Evolutionary conservation across 92 coral and sea anemone species (phyloP).

Genomic region (Chrysogorgia sp.): DNA sequence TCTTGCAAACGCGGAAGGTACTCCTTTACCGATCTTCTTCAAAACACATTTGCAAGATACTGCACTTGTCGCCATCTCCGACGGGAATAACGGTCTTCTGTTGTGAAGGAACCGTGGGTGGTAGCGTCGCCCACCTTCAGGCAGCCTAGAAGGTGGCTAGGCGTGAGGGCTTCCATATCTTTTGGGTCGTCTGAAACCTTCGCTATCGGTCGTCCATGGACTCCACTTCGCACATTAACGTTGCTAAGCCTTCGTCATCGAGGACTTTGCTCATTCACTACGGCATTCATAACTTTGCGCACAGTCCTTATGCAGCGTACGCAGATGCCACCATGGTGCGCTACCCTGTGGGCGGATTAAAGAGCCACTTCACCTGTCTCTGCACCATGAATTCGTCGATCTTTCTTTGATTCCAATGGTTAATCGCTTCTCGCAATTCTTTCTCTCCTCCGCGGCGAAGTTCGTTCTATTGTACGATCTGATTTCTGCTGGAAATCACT

Average conservation of each 20-base stretch:
- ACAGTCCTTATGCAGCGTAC: neutral
- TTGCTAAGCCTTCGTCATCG: slow-evolving; percentile 20
- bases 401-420: neutral
- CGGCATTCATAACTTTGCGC: slow-evolving; percentile 20
- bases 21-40: slow-evolving; percentile 1
- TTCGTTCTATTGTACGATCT: neutral
- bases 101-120: slow-evolving; percentile 14
- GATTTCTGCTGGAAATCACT: too few species aligned
- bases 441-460: slow-evolving; percentile 6
- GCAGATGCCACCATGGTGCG: slow-evolving; percentile 8
- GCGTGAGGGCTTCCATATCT: slow-evolving; percentile 33
- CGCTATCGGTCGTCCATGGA: slow-evolving; percentile 16
- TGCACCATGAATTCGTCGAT: slow-evolving; percentile 1
- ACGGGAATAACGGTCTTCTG: neutral
- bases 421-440: neutral
- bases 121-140: slow-evolving; percentile 9
- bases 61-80: slow-evolving; percentile 24
- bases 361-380: neutral
- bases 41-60: slow-evolving; percentile 15
- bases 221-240: slow-evolving; percentile 34
- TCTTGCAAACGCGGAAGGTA: neutral
- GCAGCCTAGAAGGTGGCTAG: neutral
- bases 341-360: slow-evolving; percentile 4
- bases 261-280: slow-evolving; percentile 14
- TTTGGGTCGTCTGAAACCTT: slow-evolving; percentile 27